A percentile compares a stretch with the other conserved stretches of the same genome.
These are phyloP conservation scores for Procambarus virginalis DNA, from an alignment of 1,140 invertebrate species.

Conservation along the genomic window DNA sequence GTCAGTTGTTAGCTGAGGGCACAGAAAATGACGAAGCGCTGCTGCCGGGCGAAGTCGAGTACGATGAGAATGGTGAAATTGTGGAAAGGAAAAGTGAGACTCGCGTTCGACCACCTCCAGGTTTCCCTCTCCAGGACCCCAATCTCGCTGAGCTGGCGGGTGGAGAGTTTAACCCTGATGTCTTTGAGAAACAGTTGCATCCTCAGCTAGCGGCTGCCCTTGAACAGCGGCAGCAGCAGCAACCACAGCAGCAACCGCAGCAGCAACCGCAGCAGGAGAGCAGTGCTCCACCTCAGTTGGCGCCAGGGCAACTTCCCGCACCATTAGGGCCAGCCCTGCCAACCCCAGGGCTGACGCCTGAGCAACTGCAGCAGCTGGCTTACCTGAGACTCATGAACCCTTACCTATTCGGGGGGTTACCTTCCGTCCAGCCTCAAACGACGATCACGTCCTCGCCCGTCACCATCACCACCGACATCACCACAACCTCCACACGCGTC, in stretches of 20 bases:
- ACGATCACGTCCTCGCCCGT: slow-evolving; percentile 87
- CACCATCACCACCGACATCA: slow-evolving; percentile 85
- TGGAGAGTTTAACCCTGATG: slow-evolving; percentile 69
- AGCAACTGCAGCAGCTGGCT: slow-evolving; percentile 85
- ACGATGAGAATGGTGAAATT: slow-evolving; percentile 85
- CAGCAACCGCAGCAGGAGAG: slow-evolving; percentile 73
- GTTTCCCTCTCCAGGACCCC: slow-evolving; percentile 59
- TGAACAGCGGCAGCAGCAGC: slow-evolving; percentile 46
- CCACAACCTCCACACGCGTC: slow-evolving; percentile 86
- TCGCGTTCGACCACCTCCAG: slow-evolving; percentile 72
- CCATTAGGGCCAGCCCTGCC: slow-evolving; percentile 70
- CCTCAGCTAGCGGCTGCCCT: slow-evolving; percentile 65
- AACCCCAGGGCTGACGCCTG: slow-evolving; percentile 74
- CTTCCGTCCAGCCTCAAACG: slow-evolving; percentile 75
- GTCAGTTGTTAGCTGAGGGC: slow-evolving; percentile 74
- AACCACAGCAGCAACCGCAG: slow-evolving; percentile 74
- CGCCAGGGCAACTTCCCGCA: slow-evolving; percentile 26
- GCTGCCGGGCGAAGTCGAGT: slow-evolving; percentile 87
- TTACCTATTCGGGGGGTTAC: slow-evolving; percentile 75
- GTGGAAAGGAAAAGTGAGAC: slow-evolving; percentile 80
- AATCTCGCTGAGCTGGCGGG: slow-evolving; percentile 74
- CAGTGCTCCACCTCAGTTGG: slow-evolving; percentile 69
- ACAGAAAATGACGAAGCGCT: slow-evolving; percentile 70
- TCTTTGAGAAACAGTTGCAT: slow-evolving; percentile 60
- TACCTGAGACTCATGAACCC: slow-evolving; percentile 83